phyloP scores from a whole-genome alignment of 2,888 invertebrate species.

The Ligdia adustata region DNA sequence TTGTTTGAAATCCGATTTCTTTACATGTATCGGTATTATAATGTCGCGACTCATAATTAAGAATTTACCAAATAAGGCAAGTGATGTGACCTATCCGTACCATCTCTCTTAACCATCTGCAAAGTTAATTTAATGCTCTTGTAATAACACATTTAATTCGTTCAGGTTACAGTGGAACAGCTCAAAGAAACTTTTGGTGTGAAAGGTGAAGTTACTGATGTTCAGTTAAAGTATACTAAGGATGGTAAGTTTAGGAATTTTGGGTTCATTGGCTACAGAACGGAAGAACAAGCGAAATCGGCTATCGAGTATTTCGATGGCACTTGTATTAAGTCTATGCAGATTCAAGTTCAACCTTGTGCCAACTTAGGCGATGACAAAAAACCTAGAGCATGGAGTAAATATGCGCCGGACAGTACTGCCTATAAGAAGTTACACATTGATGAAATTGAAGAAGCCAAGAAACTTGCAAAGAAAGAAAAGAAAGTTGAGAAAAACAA shows the following conservation, averaged over 20 bases:
- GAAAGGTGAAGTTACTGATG: constrained; percentile 95
- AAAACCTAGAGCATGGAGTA: constrained; percentile 97
- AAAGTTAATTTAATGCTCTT: no score
- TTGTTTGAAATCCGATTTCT: no score
- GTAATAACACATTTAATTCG: no score
- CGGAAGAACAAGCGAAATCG: constrained; percentile 89
- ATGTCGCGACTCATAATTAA: constrained; percentile 96
- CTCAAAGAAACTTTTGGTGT: constrained; percentile 89
- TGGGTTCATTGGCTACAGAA: constrained; percentile 96
- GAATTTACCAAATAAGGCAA: constrained; percentile 94
- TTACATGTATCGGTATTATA: no score
- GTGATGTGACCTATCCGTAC: constrained; percentile 50
- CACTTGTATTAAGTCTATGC: constrained; percentile 92
- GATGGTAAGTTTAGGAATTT: constrained; percentile 97
- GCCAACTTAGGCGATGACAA: constrained; percentile 86
- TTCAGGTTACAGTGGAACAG: constrained; percentile 90
- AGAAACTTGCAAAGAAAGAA: constrained; percentile 51
- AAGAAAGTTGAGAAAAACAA: constrained; percentile 66
- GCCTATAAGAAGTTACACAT: constrained; percentile 83
- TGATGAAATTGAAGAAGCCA: constrained; percentile 56
- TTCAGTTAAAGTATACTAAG: constrained; percentile 95
- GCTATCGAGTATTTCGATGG: constrained; percentile 93
- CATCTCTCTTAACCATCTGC: no score
- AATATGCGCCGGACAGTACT: constrained; percentile 92
- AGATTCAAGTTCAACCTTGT: constrained; percentile 91